A percentile compares a stretch with the other conserved stretches of the same genome.
phyloP scores from a whole-genome alignment of 2,888 invertebrate genomes.

The Drosophila lacicola region DNA sequence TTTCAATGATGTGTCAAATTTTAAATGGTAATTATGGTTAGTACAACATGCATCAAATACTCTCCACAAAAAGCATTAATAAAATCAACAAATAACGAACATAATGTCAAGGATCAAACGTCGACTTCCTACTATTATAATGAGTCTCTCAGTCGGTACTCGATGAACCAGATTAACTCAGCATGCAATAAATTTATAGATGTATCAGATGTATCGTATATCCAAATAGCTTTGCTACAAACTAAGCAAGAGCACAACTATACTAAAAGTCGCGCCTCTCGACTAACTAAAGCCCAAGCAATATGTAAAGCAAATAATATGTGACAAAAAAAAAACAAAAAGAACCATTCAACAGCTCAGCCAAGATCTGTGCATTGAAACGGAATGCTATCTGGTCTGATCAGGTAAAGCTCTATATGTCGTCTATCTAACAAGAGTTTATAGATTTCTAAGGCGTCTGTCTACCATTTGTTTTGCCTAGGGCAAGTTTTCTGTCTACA shows the following conservation, averaged over 20 bases:
- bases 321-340: neutral
- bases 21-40: constrained; percentile 74
- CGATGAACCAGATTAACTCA: constrained; percentile 11
- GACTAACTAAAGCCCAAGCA: constrained; percentile 29
- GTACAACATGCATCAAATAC: constrained; percentile 35
- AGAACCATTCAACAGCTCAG: constrained; percentile 1
- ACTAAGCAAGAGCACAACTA: constrained; percentile 38
- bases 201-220: constrained; percentile 11
- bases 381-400: neutral
- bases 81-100: constrained; percentile 4
- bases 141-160: constrained; percentile 30
- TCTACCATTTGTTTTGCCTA: constrained; percentile 13
- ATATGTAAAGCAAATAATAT: constrained; percentile 8
- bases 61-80: constrained; percentile 20
- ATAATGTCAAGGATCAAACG: constrained; percentile 34
- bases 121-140: constrained; percentile 58
- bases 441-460: constrained; percentile 7
- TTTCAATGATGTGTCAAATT: constrained; percentile 80
- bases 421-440: constrained; percentile 8
- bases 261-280: constrained; percentile 31
- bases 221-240: constrained; percentile 29
- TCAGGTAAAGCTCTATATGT: constrained; percentile 2
- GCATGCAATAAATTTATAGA: constrained; percentile 14
- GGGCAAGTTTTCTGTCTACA: constrained; percentile 35
- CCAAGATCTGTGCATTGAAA: neutral